phyloP scores from a whole-genome alignment of 2,888 invertebrate genomes.

The Agrilus cyanescens region DNA sequence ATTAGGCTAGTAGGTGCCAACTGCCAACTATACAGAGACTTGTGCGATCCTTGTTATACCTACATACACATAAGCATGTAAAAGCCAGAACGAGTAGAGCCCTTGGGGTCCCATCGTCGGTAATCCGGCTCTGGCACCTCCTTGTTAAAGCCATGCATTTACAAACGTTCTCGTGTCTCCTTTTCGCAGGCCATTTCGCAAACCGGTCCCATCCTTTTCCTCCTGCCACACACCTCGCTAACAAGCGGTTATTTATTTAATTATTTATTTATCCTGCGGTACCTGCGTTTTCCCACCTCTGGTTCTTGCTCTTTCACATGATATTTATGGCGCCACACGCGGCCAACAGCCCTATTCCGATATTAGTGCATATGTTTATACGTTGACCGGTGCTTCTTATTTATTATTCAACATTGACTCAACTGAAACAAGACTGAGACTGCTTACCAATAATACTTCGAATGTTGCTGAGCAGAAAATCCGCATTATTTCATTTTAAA shows the following conservation, averaged over 20 bases:
- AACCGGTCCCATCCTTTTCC: conserved; percentile 7
- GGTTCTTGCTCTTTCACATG: conserved; percentile 17
- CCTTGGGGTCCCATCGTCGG: neutral
- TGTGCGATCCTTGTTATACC: too few species aligned
- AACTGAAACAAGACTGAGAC: too few species aligned
- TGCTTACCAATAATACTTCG: too few species aligned
- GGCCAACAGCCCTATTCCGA: conserved; percentile 17
- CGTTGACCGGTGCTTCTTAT: too few species aligned
- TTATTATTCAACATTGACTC: too few species aligned
- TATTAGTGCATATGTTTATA: too few species aligned
- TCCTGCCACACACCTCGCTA: conserved; percentile 35
- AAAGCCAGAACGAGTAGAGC: too few species aligned
- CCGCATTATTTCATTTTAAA: too few species aligned
- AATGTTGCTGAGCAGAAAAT: too few species aligned
- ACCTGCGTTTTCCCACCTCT: conserved; percentile 39
- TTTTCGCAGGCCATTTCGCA: conserved; percentile 1
- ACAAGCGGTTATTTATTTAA: conserved; percentile 40
- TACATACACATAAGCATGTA: too few species aligned
- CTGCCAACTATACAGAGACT: too few species aligned
- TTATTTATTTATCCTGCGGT: conserved; percentile 41
- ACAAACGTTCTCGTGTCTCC: neutral
- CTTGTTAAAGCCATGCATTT: conserved; percentile 8
- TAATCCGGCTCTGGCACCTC: neutral
- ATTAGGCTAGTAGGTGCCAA: too few species aligned
- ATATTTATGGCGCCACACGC: conserved; percentile 39